Evolutionary conservation across 1,140 invertebrate genomes (phyloP), one percentile per base, ranked within the genome.

Genomic region (Diabrotica undecimpunctata): DNA sequence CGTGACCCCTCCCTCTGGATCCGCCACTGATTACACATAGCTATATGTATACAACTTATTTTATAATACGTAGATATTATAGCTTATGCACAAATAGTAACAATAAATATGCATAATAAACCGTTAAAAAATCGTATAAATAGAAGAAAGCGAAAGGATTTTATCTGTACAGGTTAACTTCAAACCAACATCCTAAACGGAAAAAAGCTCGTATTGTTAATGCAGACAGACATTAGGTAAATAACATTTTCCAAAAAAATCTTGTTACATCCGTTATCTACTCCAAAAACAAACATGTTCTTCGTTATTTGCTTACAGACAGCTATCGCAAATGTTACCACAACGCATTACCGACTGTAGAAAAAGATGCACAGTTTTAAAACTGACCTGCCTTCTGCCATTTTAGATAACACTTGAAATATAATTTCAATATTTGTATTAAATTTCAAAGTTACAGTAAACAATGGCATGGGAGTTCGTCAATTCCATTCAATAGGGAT

Each of bases 351-450:
- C 41, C 3, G 6, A n/a, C 41, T n/a, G 4, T n/a, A 46, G 8
- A n/a, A 46, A 46, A 46, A n/a, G 41, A 46, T 25, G 25, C 25
- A 25, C 8, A 46, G 8, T 54, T 5, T 54, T 54, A 54, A 54
- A 5, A 54, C 53, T 54, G 53, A 54, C 53, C 53, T 54, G 53
- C 53, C 53, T 54, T 35, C 25, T 13, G 53, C 12, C 12, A 54
- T 54, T 46, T 46, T 8, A 10, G 41, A 46, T 46, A 46, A 46
- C 41, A 46, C n/a, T 25, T 25, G 25, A 25, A 25, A 25, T 25
- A 4, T 1, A 25, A 25, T 25, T 25, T 25, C 25, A 25, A 25
- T 25, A 25, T 25, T 25, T 25, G 25, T 1, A 25, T 25, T 25
- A 25, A 25, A 25, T 25, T 25, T 25, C 25, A 25, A 25, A 25